Percentiles rank a stretch among this genome's conserved stretches.
These are phyloP conservation scores for Pseudorhombus dupliciocellatus DNA, from an alignment of 2,113 vertebrate species.

Conservation along the genomic window DNA sequence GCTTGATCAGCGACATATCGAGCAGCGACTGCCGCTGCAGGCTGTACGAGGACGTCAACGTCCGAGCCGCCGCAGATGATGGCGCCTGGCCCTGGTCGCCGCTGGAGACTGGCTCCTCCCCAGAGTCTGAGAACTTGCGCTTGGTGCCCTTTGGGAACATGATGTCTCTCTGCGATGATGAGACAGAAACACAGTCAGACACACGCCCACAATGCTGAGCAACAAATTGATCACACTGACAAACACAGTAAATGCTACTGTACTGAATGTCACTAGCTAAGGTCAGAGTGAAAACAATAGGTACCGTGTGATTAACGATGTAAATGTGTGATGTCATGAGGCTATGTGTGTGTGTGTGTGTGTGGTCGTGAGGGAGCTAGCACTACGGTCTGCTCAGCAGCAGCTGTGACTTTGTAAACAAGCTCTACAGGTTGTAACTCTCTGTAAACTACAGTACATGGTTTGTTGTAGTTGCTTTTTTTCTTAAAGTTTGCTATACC, in stretches of 20 bases:
- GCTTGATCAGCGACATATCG: conserved; percentile 98
- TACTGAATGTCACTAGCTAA: conserved; percentile 50
- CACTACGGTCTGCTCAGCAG: conserved; percentile 55
- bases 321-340: conserved; percentile 49
- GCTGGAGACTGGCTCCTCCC: conserved; percentile 77
- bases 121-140: conserved; percentile 87
- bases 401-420: conserved; percentile 62
- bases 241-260: conserved; percentile 50
- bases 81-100: conserved; percentile 56
- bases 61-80: conserved; percentile 73
- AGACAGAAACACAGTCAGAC: conserved; percentile 53
- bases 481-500: conserved; percentile 80
- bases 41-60: conserved; percentile 82
- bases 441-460: conserved; percentile 56
- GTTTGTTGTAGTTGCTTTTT: conserved; percentile 65
- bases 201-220: not conserved
- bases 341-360: conserved; percentile 63
- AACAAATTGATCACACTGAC: conserved; percentile 52
- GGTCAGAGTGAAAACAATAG: conserved; percentile 29
- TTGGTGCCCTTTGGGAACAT: conserved; percentile 94
- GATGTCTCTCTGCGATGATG: conserved; percentile 79
- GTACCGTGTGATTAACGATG: conserved; percentile 57
- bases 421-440: conserved; percentile 51
- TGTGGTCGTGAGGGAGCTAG: conserved; percentile 45
- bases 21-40: conserved; percentile 94